A percentile compares a stretch with the other conserved stretches of the same genome.
Evolutionary conservation across 2,888 invertebrate genomes (phyloP).

Genomic region (Helicoverpa assulta): DNA sequence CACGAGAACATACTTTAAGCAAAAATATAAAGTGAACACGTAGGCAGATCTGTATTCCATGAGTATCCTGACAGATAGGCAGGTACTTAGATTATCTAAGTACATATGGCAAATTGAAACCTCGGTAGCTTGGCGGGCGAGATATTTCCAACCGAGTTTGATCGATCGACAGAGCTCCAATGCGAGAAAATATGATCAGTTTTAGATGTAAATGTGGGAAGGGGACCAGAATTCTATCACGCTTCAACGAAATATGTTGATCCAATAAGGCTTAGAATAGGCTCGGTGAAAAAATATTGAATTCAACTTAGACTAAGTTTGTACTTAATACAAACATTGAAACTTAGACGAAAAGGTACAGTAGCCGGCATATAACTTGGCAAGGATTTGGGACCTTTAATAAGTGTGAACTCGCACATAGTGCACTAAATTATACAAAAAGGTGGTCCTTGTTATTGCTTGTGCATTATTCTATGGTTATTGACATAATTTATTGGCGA

Average conservation of each 20-base stretch:
- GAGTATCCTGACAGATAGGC: background rate
- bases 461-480: no score
- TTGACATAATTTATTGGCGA: no score
- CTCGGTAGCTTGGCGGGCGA: constrained; percentile 4
- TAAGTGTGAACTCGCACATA: no score
- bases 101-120: constrained; percentile 8
- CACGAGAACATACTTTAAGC: background rate
- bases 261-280: constrained; percentile 10
- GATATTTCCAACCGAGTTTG: constrained; percentile 33
- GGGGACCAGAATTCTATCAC: constrained; percentile 4
- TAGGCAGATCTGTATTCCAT: no score
- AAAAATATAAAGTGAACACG: background rate
- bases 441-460: no score
- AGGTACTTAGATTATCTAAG: constrained; percentile 2
- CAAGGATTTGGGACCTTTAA: no score
- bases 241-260: constrained; percentile 23
- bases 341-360: no score
- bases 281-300: background rate
- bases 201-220: constrained; percentile 1
- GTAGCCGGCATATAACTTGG: no score
- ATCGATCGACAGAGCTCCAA: constrained; percentile 37
- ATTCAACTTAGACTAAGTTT: background rate
- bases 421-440: no score
- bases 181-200: constrained; percentile 12
- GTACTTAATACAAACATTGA: no score